Evolutionary conservation across 2,113 vertebrate species (phyloP).

Genomic region (Arizona elegans): DNA sequence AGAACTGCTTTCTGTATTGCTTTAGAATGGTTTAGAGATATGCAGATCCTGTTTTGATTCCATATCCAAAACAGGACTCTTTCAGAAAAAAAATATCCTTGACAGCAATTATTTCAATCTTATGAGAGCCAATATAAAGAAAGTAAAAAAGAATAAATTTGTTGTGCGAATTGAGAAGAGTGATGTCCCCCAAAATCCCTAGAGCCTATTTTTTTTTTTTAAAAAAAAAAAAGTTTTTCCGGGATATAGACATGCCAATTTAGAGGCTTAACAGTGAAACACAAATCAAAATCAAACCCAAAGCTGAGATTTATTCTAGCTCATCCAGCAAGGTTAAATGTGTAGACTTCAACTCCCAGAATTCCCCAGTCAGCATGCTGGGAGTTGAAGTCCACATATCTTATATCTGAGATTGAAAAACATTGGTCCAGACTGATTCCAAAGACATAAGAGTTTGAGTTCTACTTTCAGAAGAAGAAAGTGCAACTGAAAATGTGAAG

Average conservation of each 20-base stretch:
- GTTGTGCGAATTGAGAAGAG: not conserved
- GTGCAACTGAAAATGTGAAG: too few species aligned
- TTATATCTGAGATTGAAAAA: too few species aligned
- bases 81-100: not conserved
- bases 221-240: not conserved
- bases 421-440: too few species aligned
- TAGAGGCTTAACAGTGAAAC: not conserved
- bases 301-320: not conserved
- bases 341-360: not conserved
- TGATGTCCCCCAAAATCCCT: not conserved
- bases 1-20: not conserved
- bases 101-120: not conserved
- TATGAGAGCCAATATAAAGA: not conserved
- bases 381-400: not conserved
- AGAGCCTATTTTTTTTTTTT: too few species aligned
- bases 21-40: not conserved
- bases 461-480: too few species aligned
- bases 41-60: not conserved
- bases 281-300: not conserved
- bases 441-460: too few species aligned
- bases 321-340: not conserved
- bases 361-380: not conserved
- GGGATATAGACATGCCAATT: not conserved
- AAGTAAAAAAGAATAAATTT: not conserved
- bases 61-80: not conserved